Conservation (phyloP, 2,113 vertebrate species). For the Neolamprologus sp. region DNA sequence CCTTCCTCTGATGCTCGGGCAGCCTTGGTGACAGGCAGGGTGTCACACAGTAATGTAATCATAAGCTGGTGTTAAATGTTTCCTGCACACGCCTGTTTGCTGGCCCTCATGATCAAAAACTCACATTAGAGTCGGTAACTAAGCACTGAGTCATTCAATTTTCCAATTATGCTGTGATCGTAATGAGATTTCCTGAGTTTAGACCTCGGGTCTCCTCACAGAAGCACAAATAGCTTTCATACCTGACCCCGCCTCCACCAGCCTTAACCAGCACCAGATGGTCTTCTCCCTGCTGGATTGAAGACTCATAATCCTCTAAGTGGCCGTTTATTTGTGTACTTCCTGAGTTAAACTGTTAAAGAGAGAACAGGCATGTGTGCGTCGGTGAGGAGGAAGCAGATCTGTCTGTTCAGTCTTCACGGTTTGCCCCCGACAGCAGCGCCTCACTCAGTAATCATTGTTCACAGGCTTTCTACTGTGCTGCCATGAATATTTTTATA, state of each 20-base stretch:
- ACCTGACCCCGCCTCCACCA: background rate
- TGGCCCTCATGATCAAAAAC: background rate
- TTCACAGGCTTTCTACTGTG: background rate
- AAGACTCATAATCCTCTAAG: constrained; percentile 52
- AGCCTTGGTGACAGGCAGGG: background rate
- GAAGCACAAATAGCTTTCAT: background rate
- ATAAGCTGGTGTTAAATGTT: background rate
- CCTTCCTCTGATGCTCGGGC: background rate
- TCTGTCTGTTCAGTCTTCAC: background rate
- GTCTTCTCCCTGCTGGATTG: constrained; percentile 27
- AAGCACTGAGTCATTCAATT: constrained; percentile 31
- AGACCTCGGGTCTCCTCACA: background rate
- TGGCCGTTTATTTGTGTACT: constrained; percentile 53
- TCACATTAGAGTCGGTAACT: constrained; percentile 16
- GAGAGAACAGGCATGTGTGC: background rate
- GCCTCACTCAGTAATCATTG: background rate
- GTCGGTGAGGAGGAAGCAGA: background rate
- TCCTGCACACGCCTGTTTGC: background rate
- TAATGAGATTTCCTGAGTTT: constrained; percentile 32
- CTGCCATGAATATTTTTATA: background rate
- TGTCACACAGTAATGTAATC: background rate
- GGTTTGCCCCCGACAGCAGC: background rate
- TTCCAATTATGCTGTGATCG: constrained; percentile 19
- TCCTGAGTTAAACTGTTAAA: constrained; percentile 50
- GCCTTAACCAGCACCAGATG: constrained; percentile 51